A percentile compares a stretch with the other conserved stretches of the same genome.
phyloP scores from a whole-genome alignment of 2,888 invertebrate genomes.

The Hyposoter didymator region DNA sequence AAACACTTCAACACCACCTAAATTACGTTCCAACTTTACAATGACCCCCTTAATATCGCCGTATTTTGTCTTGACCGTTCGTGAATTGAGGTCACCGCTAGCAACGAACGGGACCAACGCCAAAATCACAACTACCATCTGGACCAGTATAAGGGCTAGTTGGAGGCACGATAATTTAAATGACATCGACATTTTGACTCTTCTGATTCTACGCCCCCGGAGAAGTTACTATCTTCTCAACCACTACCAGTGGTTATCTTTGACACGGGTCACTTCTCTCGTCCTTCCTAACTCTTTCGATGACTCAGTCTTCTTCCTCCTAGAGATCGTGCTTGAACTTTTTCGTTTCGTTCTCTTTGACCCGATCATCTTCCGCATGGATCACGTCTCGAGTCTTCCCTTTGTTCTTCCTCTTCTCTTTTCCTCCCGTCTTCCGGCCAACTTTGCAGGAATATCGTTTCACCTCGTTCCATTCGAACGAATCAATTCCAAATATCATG shows the following conservation, averaged over 20 bases:
- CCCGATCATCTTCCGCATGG: conserved; percentile 53
- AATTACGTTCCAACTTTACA: conserved; percentile 89
- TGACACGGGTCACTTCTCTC: neutral
- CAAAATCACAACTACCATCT: conserved; percentile 73
- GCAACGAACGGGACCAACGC: conserved; percentile 73
- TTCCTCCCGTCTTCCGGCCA: conserved; percentile 47
- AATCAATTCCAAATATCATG: conserved; percentile 34
- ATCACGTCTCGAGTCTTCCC: conserved; percentile 25
- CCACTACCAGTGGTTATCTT: conserved; percentile 35
- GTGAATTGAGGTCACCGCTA: conserved; percentile 87
- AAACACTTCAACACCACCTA: conserved; percentile 96
- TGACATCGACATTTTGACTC: conserved; percentile 73
- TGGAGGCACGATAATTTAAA: conserved; percentile 17
- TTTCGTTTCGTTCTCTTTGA: conserved; percentile 30
- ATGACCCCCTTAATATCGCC: conserved; percentile 95
- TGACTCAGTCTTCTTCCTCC: conserved; percentile 9
- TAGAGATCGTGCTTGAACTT: conserved; percentile 40
- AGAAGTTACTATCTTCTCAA: conserved; percentile 25
- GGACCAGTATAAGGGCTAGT: conserved; percentile 48
- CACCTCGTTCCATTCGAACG: conserved; percentile 32
- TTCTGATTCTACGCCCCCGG: neutral
- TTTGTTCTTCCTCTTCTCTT: conserved; percentile 11
- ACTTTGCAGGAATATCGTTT: conserved; percentile 23
- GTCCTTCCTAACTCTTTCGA: conserved; percentile 4
- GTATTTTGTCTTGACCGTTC: conserved; percentile 94